Conservation (phyloP, 2,797 vertebrate genomes). For the Halcyon badia region DNA sequence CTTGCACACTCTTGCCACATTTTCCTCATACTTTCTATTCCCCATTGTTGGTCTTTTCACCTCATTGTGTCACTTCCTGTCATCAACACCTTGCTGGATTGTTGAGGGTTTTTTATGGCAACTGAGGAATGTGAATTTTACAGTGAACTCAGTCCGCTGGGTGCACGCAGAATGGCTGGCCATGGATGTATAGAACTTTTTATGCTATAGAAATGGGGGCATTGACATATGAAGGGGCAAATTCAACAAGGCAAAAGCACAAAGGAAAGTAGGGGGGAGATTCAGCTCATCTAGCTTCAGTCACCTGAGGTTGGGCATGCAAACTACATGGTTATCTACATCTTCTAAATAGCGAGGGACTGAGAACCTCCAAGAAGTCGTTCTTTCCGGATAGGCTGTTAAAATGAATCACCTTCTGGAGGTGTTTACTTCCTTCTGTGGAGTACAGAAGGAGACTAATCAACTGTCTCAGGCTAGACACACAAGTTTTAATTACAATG, state of each 20-base stretch:
- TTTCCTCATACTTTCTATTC: neutral
- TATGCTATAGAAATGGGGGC: accelerated
- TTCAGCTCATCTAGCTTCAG: neutral
- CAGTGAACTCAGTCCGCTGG: neutral
- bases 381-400: constrained; percentile 33
- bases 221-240: neutral
- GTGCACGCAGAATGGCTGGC: accelerated
- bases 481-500: neutral
- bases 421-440: neutral
- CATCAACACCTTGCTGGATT: neutral
- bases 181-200: neutral
- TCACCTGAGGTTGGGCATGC: neutral
- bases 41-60: accelerated
- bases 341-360: neutral
- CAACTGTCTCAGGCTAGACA: neutral
- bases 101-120: neutral
- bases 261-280: neutral
- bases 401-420: constrained; percentile 38
- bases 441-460: neutral
- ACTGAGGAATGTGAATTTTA: neutral
- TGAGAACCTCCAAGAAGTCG: neutral
- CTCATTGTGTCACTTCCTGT: neutral
- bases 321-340: neutral
- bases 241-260: neutral
- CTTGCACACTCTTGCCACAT: neutral